Conservation (phyloP, 2,113 vertebrate genomes). For the Pseudopodoces humilis region DNA sequence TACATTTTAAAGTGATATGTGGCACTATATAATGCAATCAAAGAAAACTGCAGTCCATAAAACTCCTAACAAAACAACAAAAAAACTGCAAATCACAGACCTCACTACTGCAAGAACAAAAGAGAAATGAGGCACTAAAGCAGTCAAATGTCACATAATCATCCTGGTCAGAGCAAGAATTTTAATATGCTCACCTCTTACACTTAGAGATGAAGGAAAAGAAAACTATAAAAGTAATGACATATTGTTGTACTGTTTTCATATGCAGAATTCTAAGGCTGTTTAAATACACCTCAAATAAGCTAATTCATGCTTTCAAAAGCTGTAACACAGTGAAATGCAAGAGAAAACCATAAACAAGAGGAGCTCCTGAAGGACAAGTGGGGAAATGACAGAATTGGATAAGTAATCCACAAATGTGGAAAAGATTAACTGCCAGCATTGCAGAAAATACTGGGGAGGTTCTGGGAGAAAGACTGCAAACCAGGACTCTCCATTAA, state of each 20-base stretch:
- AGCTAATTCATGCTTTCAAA: not conserved
- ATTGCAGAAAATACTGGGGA: not conserved
- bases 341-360: not conserved
- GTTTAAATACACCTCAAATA: not conserved
- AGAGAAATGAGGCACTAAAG: not conserved
- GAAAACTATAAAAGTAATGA: not conserved
- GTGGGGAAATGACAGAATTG: not conserved
- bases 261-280: not conserved
- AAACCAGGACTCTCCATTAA: not conserved
- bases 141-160: not conserved
- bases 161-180: not conserved
- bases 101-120: not conserved
- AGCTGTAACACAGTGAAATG: not conserved
- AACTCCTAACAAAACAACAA: not conserved
- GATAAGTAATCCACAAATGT: not conserved
- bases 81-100: not conserved
- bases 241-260: not conserved
- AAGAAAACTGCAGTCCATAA: not conserved
- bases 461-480: not conserved
- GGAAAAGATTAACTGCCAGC: not conserved
- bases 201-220: not conserved
- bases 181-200: not conserved
- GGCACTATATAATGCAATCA: not conserved
- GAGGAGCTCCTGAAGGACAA: not conserved
- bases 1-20: not conserved